Base-by-base conservation (phyloP, 2,797 vertebrate species). In the Macrochelys suwanniensis region DNA sequence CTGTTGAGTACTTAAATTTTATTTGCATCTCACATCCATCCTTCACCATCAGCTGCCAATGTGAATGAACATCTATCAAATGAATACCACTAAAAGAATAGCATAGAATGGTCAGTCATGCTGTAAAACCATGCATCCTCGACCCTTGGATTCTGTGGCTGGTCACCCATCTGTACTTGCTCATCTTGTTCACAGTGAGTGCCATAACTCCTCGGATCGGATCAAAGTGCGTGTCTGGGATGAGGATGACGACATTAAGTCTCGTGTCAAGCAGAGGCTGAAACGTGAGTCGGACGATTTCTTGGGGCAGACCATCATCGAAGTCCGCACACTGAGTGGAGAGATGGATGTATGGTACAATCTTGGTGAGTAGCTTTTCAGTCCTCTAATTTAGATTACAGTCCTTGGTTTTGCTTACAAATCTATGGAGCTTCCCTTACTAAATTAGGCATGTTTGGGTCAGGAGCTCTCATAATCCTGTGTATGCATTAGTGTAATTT, bases 311-410 rank as follows among this genome's bases (percentile, higher is more conserved):
- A 99, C 99, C 71, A 99, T 99, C 94, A 99, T 99, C 53, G 99
- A 99, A 98, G 99, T 99, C 65, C 99, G 99, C 86, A 99, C 99
- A 0, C 97, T 99, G 95, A 99, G 99, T 0, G 99, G 99, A 84
- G 99, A 99, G 97, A 99, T 99, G 99, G 99, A 99, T 37, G 99
- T 99, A 95, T 99, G 99, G 99, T 99, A 99, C 97, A 99, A 99
- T 97, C 98, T 99, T 50, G 99, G 99, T 99, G 88, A 98, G 99
- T 97, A 25, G 31, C 49, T 42, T 85, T 42, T 11, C 47, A 8
- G 33, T 16, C 17, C 11, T 28, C 61, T 71, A 13, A 45, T 45
- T 45, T 7, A 31, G 45, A 11, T 47, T 42, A 71, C 19, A 25
- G 5, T 42, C 68, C 5, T 21, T 71, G 37, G 19, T 42, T 42